phyloP scores from a whole-genome alignment of 30 jellyfish, hydroid and myxozoan genomes.

The Turritopsis rubra region DNA sequence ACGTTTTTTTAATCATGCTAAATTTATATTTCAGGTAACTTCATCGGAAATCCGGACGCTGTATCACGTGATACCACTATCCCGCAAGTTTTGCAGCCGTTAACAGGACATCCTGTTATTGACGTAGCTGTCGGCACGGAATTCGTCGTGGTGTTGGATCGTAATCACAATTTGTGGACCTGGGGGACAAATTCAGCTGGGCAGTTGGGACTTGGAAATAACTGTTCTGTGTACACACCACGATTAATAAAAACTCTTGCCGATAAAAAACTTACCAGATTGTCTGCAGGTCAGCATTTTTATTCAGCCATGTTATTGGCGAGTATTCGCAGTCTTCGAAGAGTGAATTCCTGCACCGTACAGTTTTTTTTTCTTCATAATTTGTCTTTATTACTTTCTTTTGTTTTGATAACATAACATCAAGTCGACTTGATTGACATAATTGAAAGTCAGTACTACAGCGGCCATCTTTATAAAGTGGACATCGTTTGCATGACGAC shows the following conservation, averaged over 20 bases:
- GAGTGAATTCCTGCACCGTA: too few relatives aligned
- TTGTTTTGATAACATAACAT: too few relatives aligned
- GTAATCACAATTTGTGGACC: constrained; percentile 65
- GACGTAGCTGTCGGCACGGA: constrained; percentile 83
- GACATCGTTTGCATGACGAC: too few relatives aligned
- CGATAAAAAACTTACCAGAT: constrained; percentile 56
- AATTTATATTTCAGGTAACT: constrained; percentile 29
- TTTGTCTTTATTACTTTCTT: too few relatives aligned
- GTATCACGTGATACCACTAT: constrained; percentile 30
- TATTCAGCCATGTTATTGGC: too few relatives aligned
- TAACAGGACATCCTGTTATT: constrained; percentile 44
- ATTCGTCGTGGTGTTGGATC: constrained; percentile 65
- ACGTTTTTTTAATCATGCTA: not conserved
- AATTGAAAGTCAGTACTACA: too few relatives aligned
- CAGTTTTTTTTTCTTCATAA: too few relatives aligned
- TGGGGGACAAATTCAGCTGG: constrained; percentile 85
- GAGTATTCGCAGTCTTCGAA: too few relatives aligned
- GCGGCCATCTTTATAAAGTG: too few relatives aligned
- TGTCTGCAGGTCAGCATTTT: constrained; percentile 66
- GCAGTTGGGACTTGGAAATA: constrained; percentile 75
- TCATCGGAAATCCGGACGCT: constrained; percentile 41
- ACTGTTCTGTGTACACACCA: constrained; percentile 62
- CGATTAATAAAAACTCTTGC: constrained; percentile 28
- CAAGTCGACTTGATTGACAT: too few relatives aligned
- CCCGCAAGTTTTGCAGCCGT: constrained; percentile 53